Base-by-base conservation (phyloP, 2,113 vertebrate species). In the Sitta europaea region DNA sequence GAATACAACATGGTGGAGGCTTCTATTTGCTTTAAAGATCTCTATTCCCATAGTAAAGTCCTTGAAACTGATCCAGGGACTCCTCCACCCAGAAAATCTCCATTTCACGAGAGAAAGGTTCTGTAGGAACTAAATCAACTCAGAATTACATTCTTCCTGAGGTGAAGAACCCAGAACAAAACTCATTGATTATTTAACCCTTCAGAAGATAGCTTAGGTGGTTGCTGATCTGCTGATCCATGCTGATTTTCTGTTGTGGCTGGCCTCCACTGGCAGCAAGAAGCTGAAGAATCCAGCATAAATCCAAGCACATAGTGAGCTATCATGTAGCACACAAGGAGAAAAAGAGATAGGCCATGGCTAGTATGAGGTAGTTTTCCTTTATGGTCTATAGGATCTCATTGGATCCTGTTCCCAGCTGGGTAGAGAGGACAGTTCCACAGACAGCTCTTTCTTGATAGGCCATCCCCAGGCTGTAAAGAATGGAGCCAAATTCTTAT, bases 401-500 rank as follows among this genome's bases (percentile, higher is more conserved):
- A 98, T 97, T 65, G 98, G 98, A 91, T 98, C 97, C 84, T 98
- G 83, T 42, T 98, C 97, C 98, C 98, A 98, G 23, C 9, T 92
- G 31, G 98, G 98, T 63, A 98, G 94, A 55, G 88, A 91, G 12
- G 98, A 97, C 65, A 98, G 87, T 90, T 97, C 94, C 77, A 68
- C 74, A 57, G 95, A 96, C 73, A 98, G 72, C 43, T 98, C 97
- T 35, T 98, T 94, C 95, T 98, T 96, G 89, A 98, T 96, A 18
- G 98, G 98, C 98, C 98, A 98, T 70, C 98, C 98, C 98, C 98
- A 98, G 85, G 96, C 92, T 90, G 95, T 96, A 74, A 98, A 98
- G 92, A 98, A 98, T 0, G 98, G 98, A 92, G 92, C 96, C 94
- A 98, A 92, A 45, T 98, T 98, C 94, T 95, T 98, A 73, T 98